Conservation (phyloP, 2,113 vertebrate genomes). For the Procavia capensis region DNA sequence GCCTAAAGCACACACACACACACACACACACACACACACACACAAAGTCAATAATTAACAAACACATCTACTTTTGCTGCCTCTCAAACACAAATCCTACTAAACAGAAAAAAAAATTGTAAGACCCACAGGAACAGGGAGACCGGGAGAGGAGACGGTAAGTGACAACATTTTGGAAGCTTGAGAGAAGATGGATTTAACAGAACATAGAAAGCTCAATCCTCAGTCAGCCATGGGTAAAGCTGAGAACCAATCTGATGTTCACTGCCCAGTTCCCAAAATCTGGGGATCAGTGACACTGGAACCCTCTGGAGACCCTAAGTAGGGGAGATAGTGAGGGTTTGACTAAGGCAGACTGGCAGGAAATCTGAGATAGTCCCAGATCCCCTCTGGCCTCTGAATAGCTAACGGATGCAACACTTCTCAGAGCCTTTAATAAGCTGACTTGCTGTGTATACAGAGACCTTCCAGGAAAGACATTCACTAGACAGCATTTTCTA, state of each 20-base stretch:
- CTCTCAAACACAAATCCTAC: background rate
- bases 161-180: background rate
- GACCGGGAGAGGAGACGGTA: background rate
- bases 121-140: background rate
- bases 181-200: background rate
- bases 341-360: background rate
- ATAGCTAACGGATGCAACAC: background rate
- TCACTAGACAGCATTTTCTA: background rate
- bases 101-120: background rate
- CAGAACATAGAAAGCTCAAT: background rate
- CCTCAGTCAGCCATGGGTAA: background rate
- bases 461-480: background rate
- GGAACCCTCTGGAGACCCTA: background rate
- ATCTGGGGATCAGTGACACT: too few species aligned
- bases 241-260: background rate
- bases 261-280: background rate
- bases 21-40: too few species aligned
- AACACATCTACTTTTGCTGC: background rate
- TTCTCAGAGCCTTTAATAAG: background rate
- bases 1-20: too few species aligned
- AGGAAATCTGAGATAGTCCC: background rate
- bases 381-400: background rate
- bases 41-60: background rate
- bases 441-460: background rate
- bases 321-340: background rate